Evolutionary conservation across 2,888 invertebrate genomes (phyloP).

Genomic region (Cenopis cana): DNA sequence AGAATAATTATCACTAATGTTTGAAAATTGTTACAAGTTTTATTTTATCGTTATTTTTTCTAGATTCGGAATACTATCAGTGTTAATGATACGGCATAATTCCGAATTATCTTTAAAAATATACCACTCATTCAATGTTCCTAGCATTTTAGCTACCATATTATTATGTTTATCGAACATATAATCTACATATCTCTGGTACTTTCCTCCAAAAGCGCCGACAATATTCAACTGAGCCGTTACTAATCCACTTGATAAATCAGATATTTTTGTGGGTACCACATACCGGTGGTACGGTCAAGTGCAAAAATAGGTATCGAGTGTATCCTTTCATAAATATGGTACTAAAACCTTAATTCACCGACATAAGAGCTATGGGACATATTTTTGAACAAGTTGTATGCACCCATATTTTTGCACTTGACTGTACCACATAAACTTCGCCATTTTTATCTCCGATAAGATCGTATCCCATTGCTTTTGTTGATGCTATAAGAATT

Average conservation of each 20-base stretch:
- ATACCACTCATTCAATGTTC: not conserved
- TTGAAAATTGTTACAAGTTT: too few species aligned
- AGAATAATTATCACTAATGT: too few species aligned
- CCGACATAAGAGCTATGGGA: too few species aligned
- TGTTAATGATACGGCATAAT: too few species aligned
- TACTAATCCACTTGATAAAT: not conserved
- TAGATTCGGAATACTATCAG: too few species aligned
- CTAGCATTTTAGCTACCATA: not conserved
- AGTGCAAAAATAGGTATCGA: too few species aligned
- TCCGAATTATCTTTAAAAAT: not conserved
- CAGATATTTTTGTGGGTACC: not conserved
- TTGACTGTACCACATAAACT: not conserved
- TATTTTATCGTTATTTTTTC: too few species aligned
- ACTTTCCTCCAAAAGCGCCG: not conserved
- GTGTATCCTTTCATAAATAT: too few species aligned
- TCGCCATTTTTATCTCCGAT: not conserved
- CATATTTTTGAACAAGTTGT: too few species aligned
- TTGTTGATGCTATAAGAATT: not conserved
- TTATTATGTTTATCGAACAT: conserved; percentile 7
- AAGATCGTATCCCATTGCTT: not conserved
- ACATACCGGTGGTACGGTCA: too few species aligned
- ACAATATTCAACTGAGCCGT: not conserved
- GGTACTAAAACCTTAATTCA: too few species aligned
- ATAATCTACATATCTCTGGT: not conserved
- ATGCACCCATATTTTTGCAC: too few species aligned